Evolutionary conservation across 2,888 invertebrate genomes (phyloP).

Genomic region (Eristalinus aeneus): DNA sequence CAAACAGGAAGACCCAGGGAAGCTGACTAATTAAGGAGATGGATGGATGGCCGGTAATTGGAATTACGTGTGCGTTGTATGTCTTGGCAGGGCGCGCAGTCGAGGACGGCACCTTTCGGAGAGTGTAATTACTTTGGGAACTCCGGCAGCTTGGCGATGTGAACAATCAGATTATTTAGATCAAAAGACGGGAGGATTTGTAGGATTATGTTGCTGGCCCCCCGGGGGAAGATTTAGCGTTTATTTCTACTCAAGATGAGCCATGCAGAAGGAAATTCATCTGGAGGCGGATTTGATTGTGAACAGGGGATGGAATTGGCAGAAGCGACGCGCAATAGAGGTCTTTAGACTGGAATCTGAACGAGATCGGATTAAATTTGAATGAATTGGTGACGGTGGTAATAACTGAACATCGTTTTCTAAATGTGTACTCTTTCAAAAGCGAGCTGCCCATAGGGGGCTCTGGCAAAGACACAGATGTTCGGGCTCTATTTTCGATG

Average conservation of each 20-base stretch:
- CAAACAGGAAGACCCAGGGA: not conserved
- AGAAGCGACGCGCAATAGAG: no score
- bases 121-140: not conserved
- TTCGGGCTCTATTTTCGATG: no score
- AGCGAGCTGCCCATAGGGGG: no score
- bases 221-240: not conserved
- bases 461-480: no score
- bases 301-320: not conserved
- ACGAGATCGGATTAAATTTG: no score
- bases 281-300: not conserved
- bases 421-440: no score
- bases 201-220: not conserved
- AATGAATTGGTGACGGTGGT: no score
- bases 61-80: not conserved
- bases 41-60: conserved; percentile 22
- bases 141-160: not conserved
- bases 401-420: no score
- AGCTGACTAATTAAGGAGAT: conserved; percentile 36
- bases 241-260: not conserved
- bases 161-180: not conserved
- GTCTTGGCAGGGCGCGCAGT: not conserved
- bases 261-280: not conserved
- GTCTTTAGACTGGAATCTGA: no score
- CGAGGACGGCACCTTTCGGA: not conserved
- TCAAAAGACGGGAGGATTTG: not conserved